phyloP scores from a whole-genome alignment of 2,797 vertebrate genomes.

The Pygocentrus nattereri region DNA sequence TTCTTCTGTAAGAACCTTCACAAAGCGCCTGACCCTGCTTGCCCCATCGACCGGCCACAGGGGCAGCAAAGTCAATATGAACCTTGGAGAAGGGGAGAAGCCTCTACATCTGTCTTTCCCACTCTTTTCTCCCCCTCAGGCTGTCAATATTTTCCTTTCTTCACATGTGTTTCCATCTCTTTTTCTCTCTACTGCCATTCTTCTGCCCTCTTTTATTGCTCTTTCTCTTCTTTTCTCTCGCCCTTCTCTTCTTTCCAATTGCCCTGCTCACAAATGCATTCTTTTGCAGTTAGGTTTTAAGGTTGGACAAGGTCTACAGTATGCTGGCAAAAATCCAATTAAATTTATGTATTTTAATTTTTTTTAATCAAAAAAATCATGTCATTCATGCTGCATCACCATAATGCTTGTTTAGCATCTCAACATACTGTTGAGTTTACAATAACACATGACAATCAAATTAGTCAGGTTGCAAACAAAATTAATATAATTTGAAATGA shows the following conservation, averaged over 20 bases:
- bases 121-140: neutral
- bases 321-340: no score
- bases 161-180: neutral
- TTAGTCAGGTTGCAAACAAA: no score
- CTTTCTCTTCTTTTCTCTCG: neutral
- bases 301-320: no score
- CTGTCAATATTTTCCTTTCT: neutral
- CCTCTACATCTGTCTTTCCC: conserved; percentile 26
- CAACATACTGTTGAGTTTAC: no score
- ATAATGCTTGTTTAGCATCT: no score
- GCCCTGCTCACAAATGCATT: neutral
- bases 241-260: neutral
- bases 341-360: no score
- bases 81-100: conserved; percentile 5
- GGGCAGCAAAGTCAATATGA: conserved; percentile 40
- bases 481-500: no score
- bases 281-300: no score
- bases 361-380: no score
- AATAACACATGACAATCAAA: no score
- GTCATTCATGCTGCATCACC: no score
- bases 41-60: conserved; percentile 20
- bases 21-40: conserved; percentile 40
- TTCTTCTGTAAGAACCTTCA: conserved; percentile 39
- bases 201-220: conserved; percentile 3
- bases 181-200: neutral